Conservation (phyloP, 2,888 invertebrate genomes). For the Chesias legatella region DNA sequence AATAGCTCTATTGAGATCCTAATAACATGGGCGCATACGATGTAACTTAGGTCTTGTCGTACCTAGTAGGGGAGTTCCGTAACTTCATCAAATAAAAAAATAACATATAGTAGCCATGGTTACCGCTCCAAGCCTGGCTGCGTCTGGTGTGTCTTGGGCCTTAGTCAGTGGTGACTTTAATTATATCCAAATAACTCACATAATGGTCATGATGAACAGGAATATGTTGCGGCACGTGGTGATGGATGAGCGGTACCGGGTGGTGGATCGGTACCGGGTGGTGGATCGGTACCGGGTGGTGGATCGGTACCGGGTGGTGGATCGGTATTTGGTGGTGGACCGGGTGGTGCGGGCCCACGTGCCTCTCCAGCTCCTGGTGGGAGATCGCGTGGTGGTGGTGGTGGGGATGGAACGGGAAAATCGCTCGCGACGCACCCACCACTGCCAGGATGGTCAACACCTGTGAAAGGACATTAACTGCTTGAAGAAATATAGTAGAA, state of each 20-base stretch:
- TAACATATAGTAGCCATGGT: too few species aligned
- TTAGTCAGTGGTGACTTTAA: too few species aligned
- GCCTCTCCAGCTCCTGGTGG: slow-evolving; percentile 66
- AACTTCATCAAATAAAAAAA: too few species aligned
- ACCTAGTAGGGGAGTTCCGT: too few species aligned
- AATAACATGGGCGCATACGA: too few species aligned
- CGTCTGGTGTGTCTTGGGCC: too few species aligned
- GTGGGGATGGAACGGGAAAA: slow-evolving; percentile 59
- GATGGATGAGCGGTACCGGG: slow-evolving; percentile 39
- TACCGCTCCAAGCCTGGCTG: too few species aligned
- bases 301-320: slow-evolving; percentile 46
- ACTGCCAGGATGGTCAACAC: slow-evolving; percentile 49
- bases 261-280: slow-evolving; percentile 40
- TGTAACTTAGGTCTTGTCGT: too few species aligned
- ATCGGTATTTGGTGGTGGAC: slow-evolving; percentile 35
- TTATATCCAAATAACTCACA: slow-evolving; percentile 46
- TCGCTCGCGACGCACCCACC: slow-evolving; percentile 59
- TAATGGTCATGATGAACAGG: slow-evolving; percentile 60
- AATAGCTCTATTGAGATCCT: too few species aligned
- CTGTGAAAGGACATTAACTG: slow-evolving; percentile 33
- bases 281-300: slow-evolving; percentile 48
- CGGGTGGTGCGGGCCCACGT: slow-evolving; percentile 59
- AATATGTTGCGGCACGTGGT: slow-evolving; percentile 38
- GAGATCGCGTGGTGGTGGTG: slow-evolving; percentile 62
- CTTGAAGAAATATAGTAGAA: too few species aligned